Conservation (phyloP, 2,888 invertebrate genomes). For the Trichacis sp. region DNA sequence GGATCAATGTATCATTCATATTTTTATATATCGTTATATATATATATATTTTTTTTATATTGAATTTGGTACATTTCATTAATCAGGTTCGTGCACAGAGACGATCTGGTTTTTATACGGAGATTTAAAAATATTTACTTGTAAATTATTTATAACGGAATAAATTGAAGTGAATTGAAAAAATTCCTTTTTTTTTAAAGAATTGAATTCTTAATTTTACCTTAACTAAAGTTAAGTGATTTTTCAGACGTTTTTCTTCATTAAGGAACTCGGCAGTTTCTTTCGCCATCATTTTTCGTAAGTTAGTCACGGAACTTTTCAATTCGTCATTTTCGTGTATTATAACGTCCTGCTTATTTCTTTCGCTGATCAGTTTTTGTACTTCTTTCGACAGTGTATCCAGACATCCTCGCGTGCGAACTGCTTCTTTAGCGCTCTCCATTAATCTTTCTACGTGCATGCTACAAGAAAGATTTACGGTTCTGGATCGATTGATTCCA, state of each 20-base stretch:
- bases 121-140: too few species aligned
- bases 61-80: too few species aligned
- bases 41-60: too few species aligned
- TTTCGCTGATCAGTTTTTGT: conserved; percentile 33
- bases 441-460: conserved; percentile 47
- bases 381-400: conserved; percentile 50
- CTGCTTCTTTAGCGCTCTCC: conserved; percentile 46
- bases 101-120: too few species aligned
- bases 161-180: too few species aligned
- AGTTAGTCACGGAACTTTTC: conserved; percentile 29
- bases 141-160: too few species aligned
- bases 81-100: too few species aligned
- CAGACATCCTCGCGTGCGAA: conserved; percentile 47
- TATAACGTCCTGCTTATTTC: conserved; percentile 45
- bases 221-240: conserved; percentile 44
- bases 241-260: conserved; percentile 41
- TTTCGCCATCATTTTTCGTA: conserved; percentile 40
- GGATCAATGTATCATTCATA: too few species aligned
- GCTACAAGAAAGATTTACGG: conserved; percentile 43
- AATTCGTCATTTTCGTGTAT: conserved; percentile 38
- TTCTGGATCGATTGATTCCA: conserved; percentile 23
- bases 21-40: too few species aligned
- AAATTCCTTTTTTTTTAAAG: too few species aligned
- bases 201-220: too few species aligned
- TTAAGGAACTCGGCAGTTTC: conserved; percentile 37